Conservation (phyloP, 2,113 vertebrate species). For the Cyphomyrus plagiostoma region DNA sequence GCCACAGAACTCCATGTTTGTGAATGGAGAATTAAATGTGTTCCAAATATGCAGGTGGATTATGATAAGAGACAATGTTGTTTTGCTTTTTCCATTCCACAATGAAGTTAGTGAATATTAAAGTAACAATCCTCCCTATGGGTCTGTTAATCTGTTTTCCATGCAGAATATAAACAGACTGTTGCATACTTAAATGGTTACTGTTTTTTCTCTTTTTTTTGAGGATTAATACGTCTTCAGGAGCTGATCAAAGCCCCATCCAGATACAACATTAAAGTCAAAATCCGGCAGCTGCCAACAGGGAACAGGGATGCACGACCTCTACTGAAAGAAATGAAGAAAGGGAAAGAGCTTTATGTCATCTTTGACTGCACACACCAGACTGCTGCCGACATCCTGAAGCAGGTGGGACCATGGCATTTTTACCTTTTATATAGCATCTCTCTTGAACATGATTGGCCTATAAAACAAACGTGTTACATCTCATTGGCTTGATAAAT, state of each 20-base stretch:
- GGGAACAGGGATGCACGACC: conserved; percentile 89
- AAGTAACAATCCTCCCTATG: not conserved
- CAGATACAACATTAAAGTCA: conserved; percentile 93
- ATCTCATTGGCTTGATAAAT: not conserved
- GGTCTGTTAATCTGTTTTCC: not conserved
- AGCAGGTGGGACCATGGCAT: conserved; percentile 71
- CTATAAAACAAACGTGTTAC: not conserved
- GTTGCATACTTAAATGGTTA: not conserved
- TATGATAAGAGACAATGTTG: not conserved
- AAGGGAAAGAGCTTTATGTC: conserved; percentile 88
- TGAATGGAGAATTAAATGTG: not conserved
- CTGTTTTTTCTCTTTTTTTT: conserved; percentile 36
- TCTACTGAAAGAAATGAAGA: conserved; percentile 97
- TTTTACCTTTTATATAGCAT: not conserved
- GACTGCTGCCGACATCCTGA: conserved; percentile 84
- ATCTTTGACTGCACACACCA: conserved; percentile 94
- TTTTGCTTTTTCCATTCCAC: not conserved
- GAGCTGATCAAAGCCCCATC: conserved; percentile 98
- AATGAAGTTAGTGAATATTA: not conserved
- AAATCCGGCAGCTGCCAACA: conserved; percentile 89
- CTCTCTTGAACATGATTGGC: not conserved
- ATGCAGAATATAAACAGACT: not conserved
- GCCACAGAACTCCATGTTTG: not conserved
- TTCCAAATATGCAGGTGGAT: not conserved
- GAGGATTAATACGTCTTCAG: conserved; percentile 93